Conservation (phyloP, 2,113 vertebrate genomes). For the Bettongia penicillata region DNA sequence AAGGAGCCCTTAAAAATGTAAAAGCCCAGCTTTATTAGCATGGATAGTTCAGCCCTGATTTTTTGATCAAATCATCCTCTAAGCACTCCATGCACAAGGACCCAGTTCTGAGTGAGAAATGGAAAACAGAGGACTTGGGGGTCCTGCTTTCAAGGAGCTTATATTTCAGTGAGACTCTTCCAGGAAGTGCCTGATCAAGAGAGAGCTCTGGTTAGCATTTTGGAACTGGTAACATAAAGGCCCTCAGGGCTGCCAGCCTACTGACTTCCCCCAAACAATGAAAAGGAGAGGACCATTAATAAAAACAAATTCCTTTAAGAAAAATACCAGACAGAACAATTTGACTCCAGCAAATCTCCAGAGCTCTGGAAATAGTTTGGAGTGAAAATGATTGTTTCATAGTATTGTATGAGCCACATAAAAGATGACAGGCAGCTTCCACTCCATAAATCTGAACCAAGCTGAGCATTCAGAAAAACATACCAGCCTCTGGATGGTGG, state of each 20-base stretch:
- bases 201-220: not conserved
- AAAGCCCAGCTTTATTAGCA: not conserved
- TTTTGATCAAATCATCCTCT: not conserved
- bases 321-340: slow-evolving; percentile 42
- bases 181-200: not conserved
- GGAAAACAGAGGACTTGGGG: not conserved
- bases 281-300: not conserved
- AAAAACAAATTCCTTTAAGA: not conserved
- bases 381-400: slow-evolving; percentile 52
- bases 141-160: not conserved
- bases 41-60: not conserved
- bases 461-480: slow-evolving; percentile 61
- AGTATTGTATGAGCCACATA: not conserved
- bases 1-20: slow-evolving; percentile 57
- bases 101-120: not conserved
- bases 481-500: not conserved
- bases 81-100: not conserved
- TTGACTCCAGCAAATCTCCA: slow-evolving; percentile 52
- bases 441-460: slow-evolving; percentile 52
- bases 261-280: not conserved
- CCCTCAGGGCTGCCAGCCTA: not conserved
- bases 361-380: slow-evolving; percentile 28
- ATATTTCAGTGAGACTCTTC: not conserved
- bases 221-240: not conserved
- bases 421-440: slow-evolving; percentile 60